Percentiles rank a stretch among this genome's conserved stretches.
Conservation (phyloP, 1,140 invertebrate genomes). For the Bombus cullumanus region DNA sequence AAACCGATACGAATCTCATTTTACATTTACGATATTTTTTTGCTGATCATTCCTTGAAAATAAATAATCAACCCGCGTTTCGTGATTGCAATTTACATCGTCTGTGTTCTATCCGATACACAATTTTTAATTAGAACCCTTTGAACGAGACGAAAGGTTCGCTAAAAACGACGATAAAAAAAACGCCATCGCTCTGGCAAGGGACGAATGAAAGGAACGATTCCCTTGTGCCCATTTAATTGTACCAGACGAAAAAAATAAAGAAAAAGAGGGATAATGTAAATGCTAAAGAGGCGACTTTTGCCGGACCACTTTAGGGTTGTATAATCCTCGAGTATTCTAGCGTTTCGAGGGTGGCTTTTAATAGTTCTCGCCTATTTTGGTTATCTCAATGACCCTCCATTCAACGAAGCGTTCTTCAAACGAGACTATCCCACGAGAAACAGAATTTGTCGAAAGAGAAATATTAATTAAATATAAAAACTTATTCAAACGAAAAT, state of each 20-base stretch:
- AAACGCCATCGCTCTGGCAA: not conserved
- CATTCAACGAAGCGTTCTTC: not conserved
- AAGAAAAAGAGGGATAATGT: not conserved
- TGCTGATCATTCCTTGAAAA: too few species aligned
- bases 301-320: not conserved
- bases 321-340: slow-evolving; percentile 1
- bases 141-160: not conserved
- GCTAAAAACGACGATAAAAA: not conserved
- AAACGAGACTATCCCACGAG: not conserved
- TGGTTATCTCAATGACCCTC: not conserved
- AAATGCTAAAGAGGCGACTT: slow-evolving; percentile 9
- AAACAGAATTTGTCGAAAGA: too few species aligned
- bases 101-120: not conserved
- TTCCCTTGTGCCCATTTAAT: not conserved
- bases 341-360: slow-evolving; percentile 1
- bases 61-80: too few species aligned
- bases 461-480: not conserved
- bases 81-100: not conserved
- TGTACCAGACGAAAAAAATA: not conserved
- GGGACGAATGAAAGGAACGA: not conserved
- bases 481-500: not conserved
- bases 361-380: slow-evolving; percentile 21
- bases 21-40: too few species aligned
- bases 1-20: too few species aligned
- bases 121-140: not conserved